Conservation (phyloP, 2,113 vertebrate species). For the Python bivittatus region DNA sequence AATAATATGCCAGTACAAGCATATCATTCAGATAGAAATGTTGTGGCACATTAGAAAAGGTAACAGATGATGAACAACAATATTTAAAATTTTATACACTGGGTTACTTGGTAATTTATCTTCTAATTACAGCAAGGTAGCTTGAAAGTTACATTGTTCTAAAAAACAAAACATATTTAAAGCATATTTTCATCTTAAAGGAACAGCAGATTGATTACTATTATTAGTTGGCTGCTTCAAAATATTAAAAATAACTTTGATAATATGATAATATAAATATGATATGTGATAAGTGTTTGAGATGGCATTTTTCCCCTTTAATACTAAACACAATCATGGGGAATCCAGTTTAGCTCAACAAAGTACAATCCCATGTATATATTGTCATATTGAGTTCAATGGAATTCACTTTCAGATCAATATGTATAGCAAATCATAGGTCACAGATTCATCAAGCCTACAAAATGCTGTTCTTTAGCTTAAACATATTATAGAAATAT, state of each 20-base stretch:
- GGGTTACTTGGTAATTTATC: constrained; percentile 47
- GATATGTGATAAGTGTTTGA: no score
- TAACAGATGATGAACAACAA: constrained; percentile 5
- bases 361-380: no score
- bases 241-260: background rate
- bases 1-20: background rate
- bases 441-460: background rate
- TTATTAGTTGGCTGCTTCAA: constrained; percentile 5
- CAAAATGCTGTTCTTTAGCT: background rate
- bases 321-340: no score
- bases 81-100: constrained; percentile 29
- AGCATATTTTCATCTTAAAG: constrained; percentile 12
- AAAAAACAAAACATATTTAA: constrained; percentile 46
- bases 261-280: no score
- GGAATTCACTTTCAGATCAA: background rate
- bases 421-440: background rate
- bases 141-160: constrained; percentile 40
- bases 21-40: constrained; percentile 39
- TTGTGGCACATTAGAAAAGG: constrained; percentile 26
- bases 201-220: constrained; percentile 24
- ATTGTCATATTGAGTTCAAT: background rate
- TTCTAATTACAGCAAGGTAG: constrained; percentile 44
- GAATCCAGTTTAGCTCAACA: no score
- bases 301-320: background rate
- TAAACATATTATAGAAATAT: no score